These are phyloP conservation scores for Brachystomella parvula DNA, from an alignment of 1,140 invertebrate species.

Conservation along the genomic window DNA sequence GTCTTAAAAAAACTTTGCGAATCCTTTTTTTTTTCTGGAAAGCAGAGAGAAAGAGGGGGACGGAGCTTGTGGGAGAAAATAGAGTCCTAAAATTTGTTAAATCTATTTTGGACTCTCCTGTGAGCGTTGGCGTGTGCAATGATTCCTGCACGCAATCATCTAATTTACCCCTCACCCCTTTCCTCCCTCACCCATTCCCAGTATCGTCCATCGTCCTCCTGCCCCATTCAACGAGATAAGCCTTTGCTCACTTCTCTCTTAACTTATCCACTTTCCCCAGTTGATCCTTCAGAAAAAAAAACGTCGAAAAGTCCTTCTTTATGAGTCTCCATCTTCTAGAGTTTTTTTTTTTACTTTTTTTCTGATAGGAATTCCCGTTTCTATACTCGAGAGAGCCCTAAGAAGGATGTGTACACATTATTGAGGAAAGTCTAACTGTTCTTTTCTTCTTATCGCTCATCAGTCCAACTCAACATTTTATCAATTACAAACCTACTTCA, in stretches of 20 bases:
- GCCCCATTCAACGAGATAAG: background rate
- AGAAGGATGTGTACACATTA: too few relatives aligned
- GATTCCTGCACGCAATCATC: slow-evolving; percentile 5
- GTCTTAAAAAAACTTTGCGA: background rate
- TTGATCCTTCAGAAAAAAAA: background rate
- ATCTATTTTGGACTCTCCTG: background rate
- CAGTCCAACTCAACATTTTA: too few relatives aligned
- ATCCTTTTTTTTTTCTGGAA: background rate
- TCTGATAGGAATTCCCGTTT: too few relatives aligned
- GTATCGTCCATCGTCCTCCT: background rate
- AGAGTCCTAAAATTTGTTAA: background rate
- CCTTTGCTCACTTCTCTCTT: background rate
- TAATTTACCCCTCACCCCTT: background rate
- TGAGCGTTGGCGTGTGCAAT: background rate
- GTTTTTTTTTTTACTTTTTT: too few relatives aligned
- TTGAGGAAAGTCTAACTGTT: too few relatives aligned
- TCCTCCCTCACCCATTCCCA: background rate
- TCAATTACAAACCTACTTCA: too few relatives aligned
- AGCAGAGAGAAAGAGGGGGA: background rate
- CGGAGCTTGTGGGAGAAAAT: background rate
- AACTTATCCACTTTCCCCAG: background rate
- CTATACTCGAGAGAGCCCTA: too few relatives aligned
- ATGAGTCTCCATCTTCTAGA: background rate
- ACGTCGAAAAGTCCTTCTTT: background rate
- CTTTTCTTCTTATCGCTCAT: too few relatives aligned